phyloP scores from a whole-genome alignment of 2,113 vertebrate species.

The Myrmophylax atrothorax region DNA sequence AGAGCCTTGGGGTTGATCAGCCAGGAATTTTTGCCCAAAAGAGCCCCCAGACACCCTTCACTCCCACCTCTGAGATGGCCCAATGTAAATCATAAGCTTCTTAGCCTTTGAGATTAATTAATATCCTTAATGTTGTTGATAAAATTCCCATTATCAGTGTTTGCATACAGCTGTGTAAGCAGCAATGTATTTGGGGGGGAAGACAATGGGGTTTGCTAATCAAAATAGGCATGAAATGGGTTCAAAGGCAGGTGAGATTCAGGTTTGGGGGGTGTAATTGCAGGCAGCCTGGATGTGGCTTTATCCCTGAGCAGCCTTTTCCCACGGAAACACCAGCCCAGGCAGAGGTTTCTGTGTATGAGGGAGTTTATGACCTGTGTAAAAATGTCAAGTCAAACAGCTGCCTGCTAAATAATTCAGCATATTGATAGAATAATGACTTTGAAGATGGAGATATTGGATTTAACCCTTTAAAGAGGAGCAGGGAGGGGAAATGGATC shows the following conservation, averaged over 20 bases:
- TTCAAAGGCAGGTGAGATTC: neutral
- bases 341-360: neutral
- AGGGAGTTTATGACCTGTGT: neutral
- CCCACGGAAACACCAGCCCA: neutral
- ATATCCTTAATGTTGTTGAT: neutral
- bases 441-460: neutral
- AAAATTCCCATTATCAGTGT: neutral
- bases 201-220: neutral
- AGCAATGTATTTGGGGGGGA: neutral
- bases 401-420: conserved; percentile 43
- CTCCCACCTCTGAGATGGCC: neutral
- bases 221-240: rapidly evolving
- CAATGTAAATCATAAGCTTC: neutral
- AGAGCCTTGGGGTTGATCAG: neutral
- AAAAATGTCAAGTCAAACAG: conserved; percentile 5
- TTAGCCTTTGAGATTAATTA: neutral
- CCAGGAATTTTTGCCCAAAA: neutral
- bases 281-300: neutral
- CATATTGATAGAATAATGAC: neutral
- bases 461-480: neutral
- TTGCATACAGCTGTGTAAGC: neutral
- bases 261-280: neutral
- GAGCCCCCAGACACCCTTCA: rapidly evolving
- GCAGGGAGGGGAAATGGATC: neutral
- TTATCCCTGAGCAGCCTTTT: neutral